phyloP scores from a whole-genome alignment of 2,888 invertebrate genomes.

The Drosophila seclusa region DNA sequence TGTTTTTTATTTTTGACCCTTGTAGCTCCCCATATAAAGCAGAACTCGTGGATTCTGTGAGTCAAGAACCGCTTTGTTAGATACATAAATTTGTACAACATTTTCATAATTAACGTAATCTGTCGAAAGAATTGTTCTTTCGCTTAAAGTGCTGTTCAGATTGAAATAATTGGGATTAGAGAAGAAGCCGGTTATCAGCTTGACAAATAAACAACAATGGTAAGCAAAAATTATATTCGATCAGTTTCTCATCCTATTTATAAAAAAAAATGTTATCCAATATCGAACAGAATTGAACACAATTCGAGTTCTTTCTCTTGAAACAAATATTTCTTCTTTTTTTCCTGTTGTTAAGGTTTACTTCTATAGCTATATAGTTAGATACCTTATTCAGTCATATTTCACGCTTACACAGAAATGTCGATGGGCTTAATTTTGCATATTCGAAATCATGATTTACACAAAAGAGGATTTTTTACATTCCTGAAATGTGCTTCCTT shows the following conservation, averaged over 20 bases:
- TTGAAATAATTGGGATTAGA: not conserved
- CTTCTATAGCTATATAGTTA: not conserved
- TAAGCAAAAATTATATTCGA: not conserved
- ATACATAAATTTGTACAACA: not conserved
- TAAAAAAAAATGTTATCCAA: not conserved
- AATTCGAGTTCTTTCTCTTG: not conserved
- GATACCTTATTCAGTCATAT: not conserved
- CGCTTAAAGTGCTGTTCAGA: not conserved
- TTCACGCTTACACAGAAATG: not conserved
- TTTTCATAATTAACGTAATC: not conserved
- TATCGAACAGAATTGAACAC: not conserved
- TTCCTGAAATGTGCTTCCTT: conserved; percentile 3
- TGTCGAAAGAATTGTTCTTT: not conserved
- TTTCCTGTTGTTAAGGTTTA: not conserved
- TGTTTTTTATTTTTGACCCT: not conserved
- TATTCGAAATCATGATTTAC: conserved; percentile 5
- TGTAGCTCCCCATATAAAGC: not conserved
- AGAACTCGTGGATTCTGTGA: not conserved
- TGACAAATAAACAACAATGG: not conserved
- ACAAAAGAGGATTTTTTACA: conserved; percentile 1
- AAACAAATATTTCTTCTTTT: not conserved
- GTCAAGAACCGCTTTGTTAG: not conserved
- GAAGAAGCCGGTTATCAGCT: not conserved
- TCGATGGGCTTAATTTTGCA: conserved; percentile 2
- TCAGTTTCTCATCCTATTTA: not conserved